Conservation (phyloP, 2,888 invertebrate species). For the Phalera bucephala region DNA sequence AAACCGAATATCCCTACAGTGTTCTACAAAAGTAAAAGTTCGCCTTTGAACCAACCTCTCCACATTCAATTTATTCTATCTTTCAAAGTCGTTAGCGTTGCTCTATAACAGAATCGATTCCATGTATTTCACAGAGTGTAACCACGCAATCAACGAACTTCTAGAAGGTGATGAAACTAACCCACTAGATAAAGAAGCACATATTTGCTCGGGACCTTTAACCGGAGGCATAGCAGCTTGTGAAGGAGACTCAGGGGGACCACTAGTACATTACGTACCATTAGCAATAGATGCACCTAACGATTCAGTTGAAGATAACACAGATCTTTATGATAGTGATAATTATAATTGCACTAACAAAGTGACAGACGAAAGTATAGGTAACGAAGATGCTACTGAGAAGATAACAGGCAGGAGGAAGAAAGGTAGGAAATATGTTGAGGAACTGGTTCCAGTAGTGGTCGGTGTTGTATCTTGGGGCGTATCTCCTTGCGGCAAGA, state of each 20-base stretch:
- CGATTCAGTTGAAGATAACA: conserved; percentile 26
- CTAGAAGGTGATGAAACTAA: conserved; percentile 57
- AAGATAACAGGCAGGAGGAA: too few relatives aligned
- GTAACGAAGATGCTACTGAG: conserved; percentile 5
- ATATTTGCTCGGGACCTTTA: conserved; percentile 81
- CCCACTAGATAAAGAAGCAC: conserved; percentile 63
- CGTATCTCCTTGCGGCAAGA: conserved; percentile 73
- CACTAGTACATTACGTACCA: conserved; percentile 56
- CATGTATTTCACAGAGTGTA: conserved; percentile 68
- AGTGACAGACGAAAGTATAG: conserved; percentile 2
- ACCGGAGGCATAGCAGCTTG: conserved; percentile 77
- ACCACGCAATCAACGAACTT: conserved; percentile 56
- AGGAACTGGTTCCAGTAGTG: conserved; percentile 45
- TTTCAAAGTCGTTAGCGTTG: too few relatives aligned
- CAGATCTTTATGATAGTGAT: conserved; percentile 12
- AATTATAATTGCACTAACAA: conserved; percentile 9
- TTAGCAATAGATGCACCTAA: conserved; percentile 22
- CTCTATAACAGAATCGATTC: too few relatives aligned
- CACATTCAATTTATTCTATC: too few relatives aligned
- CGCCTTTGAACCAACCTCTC: too few relatives aligned
- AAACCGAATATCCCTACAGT: too few relatives aligned
- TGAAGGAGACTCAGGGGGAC: conserved; percentile 82
- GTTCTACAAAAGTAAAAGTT: too few relatives aligned
- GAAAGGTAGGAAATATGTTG: conserved; percentile 18
- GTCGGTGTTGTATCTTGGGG: conserved; percentile 84